Base-by-base conservation (phyloP, 2,113 vertebrate genomes). In the Pangasianodon gigas region DNA sequence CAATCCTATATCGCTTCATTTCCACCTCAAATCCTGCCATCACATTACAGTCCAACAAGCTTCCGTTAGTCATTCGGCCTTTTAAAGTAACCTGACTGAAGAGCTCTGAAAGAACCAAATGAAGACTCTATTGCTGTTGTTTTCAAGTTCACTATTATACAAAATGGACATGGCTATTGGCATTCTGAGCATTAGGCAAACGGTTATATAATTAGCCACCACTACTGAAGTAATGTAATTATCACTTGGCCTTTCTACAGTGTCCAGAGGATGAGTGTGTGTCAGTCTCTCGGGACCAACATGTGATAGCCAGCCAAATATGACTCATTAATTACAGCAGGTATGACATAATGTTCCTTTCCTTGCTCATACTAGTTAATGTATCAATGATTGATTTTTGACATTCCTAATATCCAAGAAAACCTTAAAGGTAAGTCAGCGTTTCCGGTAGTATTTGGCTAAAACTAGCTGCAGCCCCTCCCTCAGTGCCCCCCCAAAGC, bases 191-290 rank as follows among this genome's bases (percentile, higher is more conserved):
- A 94, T 95, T 94, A 93, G 93, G 86, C 92, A 91, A 93, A 92
- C 91, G 83, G 89, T 93, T 93, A 94, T 94, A 95, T 93, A 95
- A 96, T 96, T 96, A 95, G 94, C 94, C 94, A 93, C 94, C 93
- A 95, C 93, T 93, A 95, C 93, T 95, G 91, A 93, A 94, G 94
- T 95, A 94, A 96, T 96, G 95, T 95, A 95, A 96, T 94, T 93
- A 93, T 95, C 94, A 94, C 94, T 95, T 92, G 91, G 92, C 86
- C 91, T 89, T 77, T 89, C 80, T 69, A 79, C 32, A 88, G 83
- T 69, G 51, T 32, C 85, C 60, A 54, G 58, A 44, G 77, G 51
- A 84, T 21, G n/a, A 37, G 18, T 2, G 84, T 32, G 58, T 52
- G 54, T 54, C 79, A 52, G 87, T 37, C 91, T 81, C 87, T 3